These are phyloP conservation scores for Heteromyza rotundicornis DNA, from an alignment of 2,888 invertebrate genomes.

Conservation along the genomic window DNA sequence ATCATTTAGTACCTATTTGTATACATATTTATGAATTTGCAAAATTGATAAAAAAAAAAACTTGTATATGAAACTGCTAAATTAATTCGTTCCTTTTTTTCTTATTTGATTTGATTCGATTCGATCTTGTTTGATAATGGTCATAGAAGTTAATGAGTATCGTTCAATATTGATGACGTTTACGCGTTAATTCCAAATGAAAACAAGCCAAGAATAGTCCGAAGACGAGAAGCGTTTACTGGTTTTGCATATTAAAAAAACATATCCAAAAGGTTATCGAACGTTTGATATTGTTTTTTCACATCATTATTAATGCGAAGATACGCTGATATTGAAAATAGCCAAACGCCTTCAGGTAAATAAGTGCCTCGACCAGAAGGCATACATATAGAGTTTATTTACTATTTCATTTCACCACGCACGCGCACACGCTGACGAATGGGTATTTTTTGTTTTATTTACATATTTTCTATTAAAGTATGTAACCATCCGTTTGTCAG, in stretches of 20 bases:
- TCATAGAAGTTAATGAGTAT: too few species aligned
- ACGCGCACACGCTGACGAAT: too few species aligned
- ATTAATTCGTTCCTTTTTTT: too few species aligned
- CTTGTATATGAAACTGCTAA: too few species aligned
- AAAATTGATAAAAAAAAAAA: too few species aligned
- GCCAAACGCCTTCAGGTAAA: not conserved
- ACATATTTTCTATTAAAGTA: too few species aligned
- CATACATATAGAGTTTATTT: not conserved
- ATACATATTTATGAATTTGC: not conserved
- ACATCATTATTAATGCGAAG: slow-evolving; percentile 25
- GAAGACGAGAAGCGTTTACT: not conserved
- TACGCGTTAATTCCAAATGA: too few species aligned
- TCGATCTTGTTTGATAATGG: not conserved
- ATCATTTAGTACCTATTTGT: not conserved
- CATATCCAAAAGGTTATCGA: slow-evolving; percentile 55
- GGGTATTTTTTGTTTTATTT: too few species aligned
- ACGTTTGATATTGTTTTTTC: slow-evolving; percentile 55
- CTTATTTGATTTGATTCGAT: not conserved
- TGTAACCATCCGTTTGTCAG: slow-evolving; percentile 5
- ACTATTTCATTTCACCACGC: not conserved
- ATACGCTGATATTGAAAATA: not conserved
- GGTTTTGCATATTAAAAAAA: slow-evolving; percentile 51
- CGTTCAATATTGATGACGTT: too few species aligned
- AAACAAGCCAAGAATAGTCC: not conserved
- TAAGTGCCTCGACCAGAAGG: not conserved